Evolutionary conservation across 1,140 invertebrate genomes (phyloP).

Genomic region (Lamellibrachia luymesi): DNA sequence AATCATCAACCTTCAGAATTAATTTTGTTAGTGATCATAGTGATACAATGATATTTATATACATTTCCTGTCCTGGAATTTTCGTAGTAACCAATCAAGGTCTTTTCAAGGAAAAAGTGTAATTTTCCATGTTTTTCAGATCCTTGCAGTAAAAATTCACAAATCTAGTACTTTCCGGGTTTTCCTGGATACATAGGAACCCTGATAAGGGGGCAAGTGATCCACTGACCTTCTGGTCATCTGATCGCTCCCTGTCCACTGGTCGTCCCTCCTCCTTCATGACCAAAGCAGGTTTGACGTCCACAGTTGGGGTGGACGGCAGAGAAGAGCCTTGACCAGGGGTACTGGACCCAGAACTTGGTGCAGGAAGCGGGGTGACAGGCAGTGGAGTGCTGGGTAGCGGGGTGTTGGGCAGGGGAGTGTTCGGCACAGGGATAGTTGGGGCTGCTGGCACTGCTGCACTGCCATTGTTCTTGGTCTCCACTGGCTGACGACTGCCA

Average conservation of each 20-base stretch:
- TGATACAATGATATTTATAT: no score
- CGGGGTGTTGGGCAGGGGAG: neutral
- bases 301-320: slow-evolving; percentile 16
- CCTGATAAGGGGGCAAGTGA: neutral
- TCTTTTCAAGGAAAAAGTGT: no score
- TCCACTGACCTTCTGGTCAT: neutral
- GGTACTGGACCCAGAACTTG: neutral
- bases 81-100: no score
- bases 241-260: slow-evolving; percentile 11
- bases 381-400: slow-evolving; percentile 2
- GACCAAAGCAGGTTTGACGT: slow-evolving; percentile 15
- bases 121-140: no score
- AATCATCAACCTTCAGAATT: no score
- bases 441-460: neutral
- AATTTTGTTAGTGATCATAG: no score
- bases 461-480: neutral
- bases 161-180: no score
- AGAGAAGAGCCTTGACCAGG: slow-evolving; percentile 9
- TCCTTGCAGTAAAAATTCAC: no score
- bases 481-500: neutral
- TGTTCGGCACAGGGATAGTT: neutral
- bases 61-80: no score
- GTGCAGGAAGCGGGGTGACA: neutral
- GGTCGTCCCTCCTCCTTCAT: neutral
- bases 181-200: no score